Evolutionary conservation across 2,113 vertebrate species (phyloP).

Genomic region (Microcebus jonahi): DNA sequence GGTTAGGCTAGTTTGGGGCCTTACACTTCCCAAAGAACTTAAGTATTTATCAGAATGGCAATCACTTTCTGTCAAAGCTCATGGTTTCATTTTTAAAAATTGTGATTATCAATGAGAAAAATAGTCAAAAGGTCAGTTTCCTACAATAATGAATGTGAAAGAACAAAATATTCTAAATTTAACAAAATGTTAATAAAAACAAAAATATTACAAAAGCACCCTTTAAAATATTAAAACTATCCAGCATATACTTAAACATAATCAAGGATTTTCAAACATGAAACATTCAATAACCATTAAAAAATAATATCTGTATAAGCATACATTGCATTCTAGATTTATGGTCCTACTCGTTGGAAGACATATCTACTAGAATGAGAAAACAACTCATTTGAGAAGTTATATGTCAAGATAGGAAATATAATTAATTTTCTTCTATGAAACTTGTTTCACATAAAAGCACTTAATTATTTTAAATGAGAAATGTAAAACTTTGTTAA

Average conservation of each 20-base stretch:
- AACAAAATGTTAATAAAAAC: neutral
- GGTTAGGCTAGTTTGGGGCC: too few species aligned
- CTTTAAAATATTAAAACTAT: neutral
- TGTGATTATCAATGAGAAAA: neutral
- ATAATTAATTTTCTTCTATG: constrained; percentile 5
- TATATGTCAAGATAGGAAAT: constrained; percentile 39
- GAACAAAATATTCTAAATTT: constrained; percentile 8
- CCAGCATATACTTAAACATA: neutral
- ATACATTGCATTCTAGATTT: constrained; percentile 20
- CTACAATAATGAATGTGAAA: neutral
- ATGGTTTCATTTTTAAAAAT: neutral
- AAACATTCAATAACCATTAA: constrained; percentile 40
- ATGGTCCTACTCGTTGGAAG: neutral
- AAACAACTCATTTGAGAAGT: constrained; percentile 38
- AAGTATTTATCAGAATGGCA: neutral
- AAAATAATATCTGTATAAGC: neutral
- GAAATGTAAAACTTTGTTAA: neutral
- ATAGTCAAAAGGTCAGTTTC: constrained; percentile 26
- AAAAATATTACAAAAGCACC: neutral
- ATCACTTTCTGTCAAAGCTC: neutral
- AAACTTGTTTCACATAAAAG: neutral
- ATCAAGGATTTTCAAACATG: constrained; percentile 14
- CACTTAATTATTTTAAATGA: constrained; percentile 45
- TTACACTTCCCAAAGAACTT: neutral
- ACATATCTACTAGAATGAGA: constrained; percentile 2